Evolutionary conservation across 1,140 invertebrate species (phyloP), one percentile per base, ranked within the genome.

Genomic region (Drosophila aff.): DNA sequence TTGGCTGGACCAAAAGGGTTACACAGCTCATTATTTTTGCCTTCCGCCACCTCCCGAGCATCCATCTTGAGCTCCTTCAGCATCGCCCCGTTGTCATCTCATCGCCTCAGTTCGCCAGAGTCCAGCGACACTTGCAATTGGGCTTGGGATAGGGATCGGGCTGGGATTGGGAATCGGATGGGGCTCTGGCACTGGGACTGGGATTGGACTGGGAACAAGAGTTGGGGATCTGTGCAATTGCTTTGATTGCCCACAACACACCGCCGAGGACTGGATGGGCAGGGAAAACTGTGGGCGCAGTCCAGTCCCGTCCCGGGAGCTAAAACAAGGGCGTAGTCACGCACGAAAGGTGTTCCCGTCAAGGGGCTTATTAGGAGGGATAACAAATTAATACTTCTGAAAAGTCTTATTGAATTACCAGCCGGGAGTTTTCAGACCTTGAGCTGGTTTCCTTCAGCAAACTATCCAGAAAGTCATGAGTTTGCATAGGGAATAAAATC

Each of bases 11-110:
- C 59, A 72, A 81, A 87, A 89, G 84, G 84, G 84, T 81, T 89
- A 76, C 85, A 89, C 85, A 84, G 77, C 84, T 87, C 84, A 87
- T 87, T 87, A 87, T 82, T 87, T 87, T 65, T 75, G 79, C 77
- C 66, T 69, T 28, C 52, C 11, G 36, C 41, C 66, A 36, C 13
- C 52, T 43, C 55, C 23, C 46, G 38, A 16, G 31, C 61, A 57
- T 76, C 59, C 77, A 66, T 79, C 68, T 65, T 43, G 33, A n/a
- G 68, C 46, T 65, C 31, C 46, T 52, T 47, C 44, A 26, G 33
- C 65, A 23, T 62, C 47, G 55, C 28, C 46, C n/a, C 53, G 63
- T 55, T 78, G 53, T 79, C 66, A 59, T 57, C 76, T 71, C 55
- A 33, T 60, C 49, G 53, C 67, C 43, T 41, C 64, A 44, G 44